Evolutionary conservation across 1,140 invertebrate species (phyloP).

Genomic region (Brachionus plicatilis): DNA sequence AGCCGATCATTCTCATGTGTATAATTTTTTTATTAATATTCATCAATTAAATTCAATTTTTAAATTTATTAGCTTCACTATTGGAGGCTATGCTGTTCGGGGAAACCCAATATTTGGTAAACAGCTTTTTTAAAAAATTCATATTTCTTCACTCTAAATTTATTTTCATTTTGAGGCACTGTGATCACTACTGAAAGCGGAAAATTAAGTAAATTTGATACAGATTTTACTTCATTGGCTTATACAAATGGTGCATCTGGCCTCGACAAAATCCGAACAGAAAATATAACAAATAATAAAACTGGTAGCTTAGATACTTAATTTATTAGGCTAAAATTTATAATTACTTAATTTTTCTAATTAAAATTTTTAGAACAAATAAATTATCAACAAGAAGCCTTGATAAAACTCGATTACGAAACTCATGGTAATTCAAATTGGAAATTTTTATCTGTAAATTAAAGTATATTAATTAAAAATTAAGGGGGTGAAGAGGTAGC

Average conservation of each 20-base stretch:
- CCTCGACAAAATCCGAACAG: background rate
- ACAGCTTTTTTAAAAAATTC: background rate
- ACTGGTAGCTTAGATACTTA: background rate
- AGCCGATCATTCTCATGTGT: conserved; percentile 69
- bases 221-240: conserved; percentile 49
- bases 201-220: background rate
- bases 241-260: conserved; percentile 53
- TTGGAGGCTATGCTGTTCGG: conserved; percentile 41
- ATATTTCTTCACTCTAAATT: too few relatives aligned
- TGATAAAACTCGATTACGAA: conserved; percentile 65
- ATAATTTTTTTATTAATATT: background rate
- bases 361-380: background rate
- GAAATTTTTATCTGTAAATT: background rate
- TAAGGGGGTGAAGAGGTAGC: conserved; percentile 53
- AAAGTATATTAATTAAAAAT: background rate
- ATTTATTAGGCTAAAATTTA: background rate
- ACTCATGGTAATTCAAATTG: conserved; percentile 43
- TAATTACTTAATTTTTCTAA: too few relatives aligned
- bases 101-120: conserved; percentile 44
- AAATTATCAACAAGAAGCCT: conserved; percentile 54
- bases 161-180: background rate
- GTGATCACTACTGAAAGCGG: background rate
- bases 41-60: background rate
- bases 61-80: conserved; percentile 42
- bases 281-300: conserved; percentile 1